Conservation (phyloP, 2,797 vertebrate species). For the Varecia variegata region DNA sequence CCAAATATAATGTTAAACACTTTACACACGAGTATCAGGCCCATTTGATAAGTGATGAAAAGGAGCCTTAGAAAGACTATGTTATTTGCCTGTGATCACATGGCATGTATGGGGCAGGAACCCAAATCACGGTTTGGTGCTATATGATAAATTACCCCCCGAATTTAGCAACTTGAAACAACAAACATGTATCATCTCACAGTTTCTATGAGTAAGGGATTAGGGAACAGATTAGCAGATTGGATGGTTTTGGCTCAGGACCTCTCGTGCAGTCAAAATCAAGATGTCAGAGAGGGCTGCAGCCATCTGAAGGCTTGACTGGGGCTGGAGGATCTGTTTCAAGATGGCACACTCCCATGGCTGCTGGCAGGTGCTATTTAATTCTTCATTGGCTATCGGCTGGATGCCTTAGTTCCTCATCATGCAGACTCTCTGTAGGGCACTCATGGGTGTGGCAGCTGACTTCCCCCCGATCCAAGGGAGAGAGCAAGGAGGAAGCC, state of each 20-base stretch:
- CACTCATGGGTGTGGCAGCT: neutral
- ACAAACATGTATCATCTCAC: neutral
- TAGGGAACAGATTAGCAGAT: neutral
- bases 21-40: neutral
- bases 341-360: fast-evolving
- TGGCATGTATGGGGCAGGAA: neutral
- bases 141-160: neutral
- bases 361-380: neutral
- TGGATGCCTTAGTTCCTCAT: neutral
- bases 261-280: neutral
- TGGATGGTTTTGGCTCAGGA: neutral
- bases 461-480: neutral
- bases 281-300: neutral
- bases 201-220: neutral
- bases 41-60: neutral
- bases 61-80: neutral
- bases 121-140: neutral
- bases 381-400: neutral
- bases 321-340: neutral
- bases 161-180: neutral
- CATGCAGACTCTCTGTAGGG: neutral
- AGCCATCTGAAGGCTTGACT: neutral
- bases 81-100: neutral
- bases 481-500: neutral
- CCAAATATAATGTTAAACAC: neutral